Conservation (phyloP, 2,113 vertebrate genomes). For the Octodon degus region DNA sequence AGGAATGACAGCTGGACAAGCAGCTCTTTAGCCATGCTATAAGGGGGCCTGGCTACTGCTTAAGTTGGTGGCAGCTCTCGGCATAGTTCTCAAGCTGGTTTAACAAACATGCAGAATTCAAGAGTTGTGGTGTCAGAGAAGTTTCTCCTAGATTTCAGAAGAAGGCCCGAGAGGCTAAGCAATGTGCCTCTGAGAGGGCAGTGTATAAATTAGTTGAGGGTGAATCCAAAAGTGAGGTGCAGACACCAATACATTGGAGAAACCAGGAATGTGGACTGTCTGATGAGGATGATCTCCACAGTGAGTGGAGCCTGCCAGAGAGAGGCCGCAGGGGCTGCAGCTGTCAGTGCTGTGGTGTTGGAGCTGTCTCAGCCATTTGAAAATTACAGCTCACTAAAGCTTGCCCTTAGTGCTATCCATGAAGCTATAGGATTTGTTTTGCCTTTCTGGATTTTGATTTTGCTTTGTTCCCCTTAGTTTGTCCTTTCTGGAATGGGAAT, state of each 20-base stretch:
- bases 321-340: not conserved
- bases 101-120: not conserved
- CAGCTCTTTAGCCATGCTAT: not conserved
- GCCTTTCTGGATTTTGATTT: not conserved
- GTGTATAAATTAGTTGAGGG: not conserved
- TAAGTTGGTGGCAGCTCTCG: not conserved
- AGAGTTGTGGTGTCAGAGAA: not conserved
- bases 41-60: not conserved
- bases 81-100: not conserved
- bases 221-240: not conserved
- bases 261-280: not conserved
- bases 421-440: not conserved
- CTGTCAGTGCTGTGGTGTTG: not conserved
- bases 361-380: not conserved
- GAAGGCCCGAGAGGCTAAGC: not conserved
- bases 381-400: not conserved
- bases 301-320: not conserved
- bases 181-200: not conserved
- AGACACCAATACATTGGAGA: not conserved
- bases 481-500: not conserved
- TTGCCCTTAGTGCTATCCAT: not conserved
- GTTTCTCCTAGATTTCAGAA: not conserved
- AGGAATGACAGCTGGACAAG: not conserved
- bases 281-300: not conserved
- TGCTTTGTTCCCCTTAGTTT: not conserved